Base-by-base conservation (phyloP, 2,888 invertebrate genomes). In the Yponomeuta sedellus region DNA sequence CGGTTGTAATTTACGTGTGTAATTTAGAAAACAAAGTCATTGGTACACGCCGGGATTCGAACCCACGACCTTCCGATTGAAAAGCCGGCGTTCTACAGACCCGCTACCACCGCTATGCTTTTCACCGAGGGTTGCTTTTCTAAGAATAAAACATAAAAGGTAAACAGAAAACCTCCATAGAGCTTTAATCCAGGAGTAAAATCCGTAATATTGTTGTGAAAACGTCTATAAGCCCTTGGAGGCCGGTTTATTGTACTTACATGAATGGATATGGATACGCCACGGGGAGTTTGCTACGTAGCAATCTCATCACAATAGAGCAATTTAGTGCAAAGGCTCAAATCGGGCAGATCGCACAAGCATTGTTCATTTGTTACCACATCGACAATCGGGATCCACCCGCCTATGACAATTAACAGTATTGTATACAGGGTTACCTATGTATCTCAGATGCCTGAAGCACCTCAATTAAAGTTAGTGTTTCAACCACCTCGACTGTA, bases 221-320 rank as follows among this genome's bases (percentile, higher is more conserved):
- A 44, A 44, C 44, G 16, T 52, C 12, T 52, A 52, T 52, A 16
- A 16, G 16, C 12, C 16, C 44, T 52, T 16, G 71, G 85, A 77
- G 76, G 74, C 73, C 74, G 68, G 39, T 10, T 25, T 10, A 19
- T 62, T 62, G 62, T 12, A 39, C 25, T 28, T 28, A 28, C 39
- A 11, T 52, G 44, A 52, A 52, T 52, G 44, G 44, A 3, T 16
- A 52, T 52, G 44, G 44, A 52, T 52, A 52, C 44, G 44, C 44
- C 44, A 52, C 44, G 1, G 44, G 34, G 44, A 52, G 44, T 16
- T 16, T 52, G 16, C 44, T 52, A 34, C 34, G 34, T 34, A 34
- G 34, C 34, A 5, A 34, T 34, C 34, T 52, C 4, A 52, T 16
- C 12, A 52, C 44, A 52, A 52, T 52, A 52, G 44, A 52, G 44